A percentile compares a stretch with the other conserved stretches of the same genome.
Conservation (phyloP, 2,797 vertebrate genomes). For the Platyrinchus mystaceus region DNA sequence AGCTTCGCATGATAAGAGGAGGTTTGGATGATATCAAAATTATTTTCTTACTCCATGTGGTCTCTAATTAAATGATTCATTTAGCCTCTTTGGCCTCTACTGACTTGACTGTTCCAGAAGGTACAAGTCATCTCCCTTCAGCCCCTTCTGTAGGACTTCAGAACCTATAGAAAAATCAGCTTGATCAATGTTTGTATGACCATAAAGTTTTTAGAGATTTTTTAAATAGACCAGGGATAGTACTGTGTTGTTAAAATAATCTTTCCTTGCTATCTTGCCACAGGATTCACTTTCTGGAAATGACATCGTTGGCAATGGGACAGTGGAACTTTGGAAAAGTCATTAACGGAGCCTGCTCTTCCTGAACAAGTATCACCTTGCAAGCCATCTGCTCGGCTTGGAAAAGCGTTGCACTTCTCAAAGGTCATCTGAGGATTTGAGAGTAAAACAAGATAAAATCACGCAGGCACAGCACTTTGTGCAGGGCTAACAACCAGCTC, state of each 20-base stretch:
- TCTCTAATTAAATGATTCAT: conserved; percentile 35
- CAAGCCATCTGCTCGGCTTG: conserved; percentile 42
- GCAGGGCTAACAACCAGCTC: background rate
- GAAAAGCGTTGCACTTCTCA: conserved; percentile 29
- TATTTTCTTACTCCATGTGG: background rate
- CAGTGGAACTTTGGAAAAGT: conserved; percentile 22
- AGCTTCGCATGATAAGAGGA: conserved; percentile 23
- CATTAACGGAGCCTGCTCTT: conserved; percentile 33
- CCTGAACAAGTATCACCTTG: conserved; percentile 20
- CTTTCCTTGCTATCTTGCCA: background rate
- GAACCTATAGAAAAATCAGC: background rate
- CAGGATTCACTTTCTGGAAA: conserved; percentile 21
- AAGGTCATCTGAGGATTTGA: conserved; percentile 2
- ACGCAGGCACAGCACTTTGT: background rate
- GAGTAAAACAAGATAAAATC: background rate
- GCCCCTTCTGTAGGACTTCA: background rate
- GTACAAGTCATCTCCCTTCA: background rate
- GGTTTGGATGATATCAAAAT: conserved; percentile 10
- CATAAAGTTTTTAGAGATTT: background rate
- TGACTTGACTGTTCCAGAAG: background rate
- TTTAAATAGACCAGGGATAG: background rate
- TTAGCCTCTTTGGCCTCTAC: background rate
- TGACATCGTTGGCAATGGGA: background rate
- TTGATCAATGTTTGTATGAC: background rate
- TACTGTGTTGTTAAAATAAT: background rate